phyloP scores from a whole-genome alignment of 30 jellyfish, hydroid and myxozoan genomes.

The Cassiopea xamachana region DNA sequence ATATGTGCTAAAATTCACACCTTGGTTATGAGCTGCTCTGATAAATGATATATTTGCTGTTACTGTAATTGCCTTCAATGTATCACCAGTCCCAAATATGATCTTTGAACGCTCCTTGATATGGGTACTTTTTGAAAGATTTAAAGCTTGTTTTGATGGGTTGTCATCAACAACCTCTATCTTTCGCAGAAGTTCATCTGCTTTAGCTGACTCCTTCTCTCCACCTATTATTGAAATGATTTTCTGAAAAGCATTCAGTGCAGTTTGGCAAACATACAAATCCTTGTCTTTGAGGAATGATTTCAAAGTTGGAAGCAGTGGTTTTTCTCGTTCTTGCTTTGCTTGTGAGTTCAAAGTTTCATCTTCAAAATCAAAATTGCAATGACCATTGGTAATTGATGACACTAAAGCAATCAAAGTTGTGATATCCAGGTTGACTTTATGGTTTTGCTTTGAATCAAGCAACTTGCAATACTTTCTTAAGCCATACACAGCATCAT shows the following conservation, averaged over 20 bases:
- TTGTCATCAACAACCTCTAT: conserved; percentile 72
- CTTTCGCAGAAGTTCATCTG: conserved; percentile 51
- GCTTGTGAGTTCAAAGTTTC: conserved; percentile 74
- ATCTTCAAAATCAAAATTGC: conserved; percentile 63
- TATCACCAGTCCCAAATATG: conserved; percentile 91
- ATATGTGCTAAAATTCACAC: conserved; percentile 75
- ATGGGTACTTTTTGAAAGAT: conserved; percentile 72
- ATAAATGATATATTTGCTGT: conserved; percentile 91
- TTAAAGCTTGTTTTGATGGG: conserved; percentile 71
- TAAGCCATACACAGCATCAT: no score
- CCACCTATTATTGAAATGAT: conserved; percentile 88
- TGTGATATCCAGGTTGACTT: conserved; percentile 85
- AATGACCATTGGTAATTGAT: conserved; percentile 77
- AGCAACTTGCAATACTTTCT: no score
- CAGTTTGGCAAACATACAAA: conserved; percentile 78
- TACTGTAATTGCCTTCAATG: conserved; percentile 75
- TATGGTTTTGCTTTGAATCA: conserved; percentile 12
- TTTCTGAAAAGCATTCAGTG: conserved; percentile 57
- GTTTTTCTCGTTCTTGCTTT: conserved; percentile 76
- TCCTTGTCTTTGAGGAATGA: conserved; percentile 67
- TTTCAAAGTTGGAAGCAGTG: conserved; percentile 69
- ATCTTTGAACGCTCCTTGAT: conserved; percentile 73
- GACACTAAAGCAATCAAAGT: conserved; percentile 83
- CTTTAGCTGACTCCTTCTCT: conserved; percentile 60
- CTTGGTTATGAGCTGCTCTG: conserved; percentile 90